Base-by-base conservation (phyloP, 1,140 invertebrate genomes). In the Hypothenemus hampei region DNA sequence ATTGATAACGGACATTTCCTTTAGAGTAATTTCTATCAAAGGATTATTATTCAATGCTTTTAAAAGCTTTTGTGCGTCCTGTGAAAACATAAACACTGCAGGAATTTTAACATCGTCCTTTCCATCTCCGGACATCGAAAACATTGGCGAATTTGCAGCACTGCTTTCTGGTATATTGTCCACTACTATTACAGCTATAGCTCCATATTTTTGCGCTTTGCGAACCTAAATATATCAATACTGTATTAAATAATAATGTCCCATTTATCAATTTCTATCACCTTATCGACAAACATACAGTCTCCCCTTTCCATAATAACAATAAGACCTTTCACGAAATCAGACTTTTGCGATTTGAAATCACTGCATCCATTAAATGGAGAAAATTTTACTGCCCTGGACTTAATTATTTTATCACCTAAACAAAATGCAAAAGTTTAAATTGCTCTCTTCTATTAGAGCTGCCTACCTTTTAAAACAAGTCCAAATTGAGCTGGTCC, bases 261-360 rank as follows among this genome's bases (percentile, higher is more conserved):
- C n/a, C n/a, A n/a, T n/a, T n/a, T n/a, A n/a, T 15, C 35, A 8
- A 16, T 16, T 37, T 41, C 19, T 15, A n/a, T 56, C 26, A 89
- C 91, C 78, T 98, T 98, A 60, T 97, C 91, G 10, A 96, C 82
- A 72, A 99, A 99, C 75, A 95, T 96, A 72, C 96, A 98, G 63
- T 87, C 84, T 0, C 94, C 93, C 19, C 96, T 77, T 66, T 87
- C 81, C 35, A 94, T 82, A 5, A 98, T 76, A 0, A 81, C 89
- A 64, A 98, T 91, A 61, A 86, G 86, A 4, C 85, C 89, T 44
- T 72, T 72, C 0, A 95, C 19, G 5, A 43, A 23, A 16, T 68
- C 0, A 70, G 58, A 36, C 15, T 37, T 26, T 10, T 50, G 39
- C 15, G 11, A 65, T 68, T 93, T 89, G 3, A 90, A 65, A n/a